These are phyloP conservation scores for Melieria omissa DNA, from an alignment of 2,888 invertebrate species.

Conservation along the genomic window DNA sequence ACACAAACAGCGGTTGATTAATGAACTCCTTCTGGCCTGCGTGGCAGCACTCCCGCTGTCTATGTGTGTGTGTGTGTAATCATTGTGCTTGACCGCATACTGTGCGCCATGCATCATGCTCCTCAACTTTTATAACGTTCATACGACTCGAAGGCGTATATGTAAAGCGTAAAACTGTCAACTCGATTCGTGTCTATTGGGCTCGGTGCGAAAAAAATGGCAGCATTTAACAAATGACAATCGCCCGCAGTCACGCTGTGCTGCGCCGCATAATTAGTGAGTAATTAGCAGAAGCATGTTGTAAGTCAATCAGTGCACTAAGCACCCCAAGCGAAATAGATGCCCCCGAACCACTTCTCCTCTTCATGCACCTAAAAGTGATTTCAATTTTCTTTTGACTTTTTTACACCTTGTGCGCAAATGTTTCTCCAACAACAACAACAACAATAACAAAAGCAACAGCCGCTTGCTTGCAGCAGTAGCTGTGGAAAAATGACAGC, in stretches of 20 bases:
- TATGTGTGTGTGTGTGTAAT: too few relatives aligned
- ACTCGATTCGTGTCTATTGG: constrained; percentile 10
- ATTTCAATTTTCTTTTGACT: too few relatives aligned
- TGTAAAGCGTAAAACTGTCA: constrained; percentile 32
- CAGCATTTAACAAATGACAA: too few relatives aligned
- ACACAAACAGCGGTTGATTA: constrained; percentile 12
- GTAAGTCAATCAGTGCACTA: constrained; percentile 43
- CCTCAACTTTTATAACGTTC: constrained; percentile 2
- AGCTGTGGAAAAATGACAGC: constrained; percentile 9
- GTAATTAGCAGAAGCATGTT: constrained; percentile 47
- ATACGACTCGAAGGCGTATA: constrained; percentile 30
- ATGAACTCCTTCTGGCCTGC: neutral
- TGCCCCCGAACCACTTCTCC: too few relatives aligned
- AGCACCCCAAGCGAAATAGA: too few relatives aligned
- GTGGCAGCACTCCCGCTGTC: neutral
- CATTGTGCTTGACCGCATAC: neutral
- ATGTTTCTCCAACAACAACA: too few relatives aligned
- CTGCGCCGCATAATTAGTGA: constrained; percentile 41
- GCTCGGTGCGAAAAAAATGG: too few relatives aligned
- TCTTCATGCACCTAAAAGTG: too few relatives aligned
- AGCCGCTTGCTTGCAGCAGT: too few relatives aligned
- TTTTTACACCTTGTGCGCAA: too few relatives aligned
- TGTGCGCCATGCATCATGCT: constrained; percentile 1
- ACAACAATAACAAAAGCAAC: neutral
- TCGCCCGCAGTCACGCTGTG: too few relatives aligned